phyloP scores from a whole-genome alignment of 2,888 invertebrate species.

The Abscondita cerata region DNA sequence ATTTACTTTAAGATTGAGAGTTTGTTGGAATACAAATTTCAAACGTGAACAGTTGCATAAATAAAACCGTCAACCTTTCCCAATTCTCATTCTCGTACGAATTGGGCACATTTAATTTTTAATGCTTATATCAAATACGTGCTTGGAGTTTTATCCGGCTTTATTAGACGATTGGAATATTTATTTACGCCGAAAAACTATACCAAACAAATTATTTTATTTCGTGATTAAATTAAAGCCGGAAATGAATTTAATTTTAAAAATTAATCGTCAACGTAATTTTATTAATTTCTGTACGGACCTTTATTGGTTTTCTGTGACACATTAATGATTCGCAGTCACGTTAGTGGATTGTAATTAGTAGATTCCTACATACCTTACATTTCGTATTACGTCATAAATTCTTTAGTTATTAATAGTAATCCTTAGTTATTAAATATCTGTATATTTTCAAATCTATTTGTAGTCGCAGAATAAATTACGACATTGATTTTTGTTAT shows the following conservation, averaged over 20 bases:
- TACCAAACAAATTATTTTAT: no score
- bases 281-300: slow-evolving; percentile 19
- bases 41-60: neutral
- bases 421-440: neutral
- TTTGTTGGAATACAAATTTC: slow-evolving; percentile 7
- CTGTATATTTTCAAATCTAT: no score
- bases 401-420: slow-evolving; percentile 10
- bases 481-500: no score
- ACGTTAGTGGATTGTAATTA: slow-evolving; percentile 15
- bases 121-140: neutral
- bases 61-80: slow-evolving; percentile 8
- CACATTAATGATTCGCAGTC: slow-evolving; percentile 20
- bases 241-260: neutral
- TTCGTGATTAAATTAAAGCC: no score
- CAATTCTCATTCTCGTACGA: neutral
- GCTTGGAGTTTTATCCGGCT: neutral
- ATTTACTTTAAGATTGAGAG: neutral
- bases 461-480: no score
- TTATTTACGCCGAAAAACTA: no score
- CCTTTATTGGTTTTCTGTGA: slow-evolving; percentile 17
- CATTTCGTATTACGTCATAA: neutral
- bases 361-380: slow-evolving; percentile 11
- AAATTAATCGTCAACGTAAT: slow-evolving; percentile 12
- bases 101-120: neutral
- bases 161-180: neutral